phyloP scores from a whole-genome alignment of 2,113 vertebrate genomes.

The Callipepla squamata region DNA sequence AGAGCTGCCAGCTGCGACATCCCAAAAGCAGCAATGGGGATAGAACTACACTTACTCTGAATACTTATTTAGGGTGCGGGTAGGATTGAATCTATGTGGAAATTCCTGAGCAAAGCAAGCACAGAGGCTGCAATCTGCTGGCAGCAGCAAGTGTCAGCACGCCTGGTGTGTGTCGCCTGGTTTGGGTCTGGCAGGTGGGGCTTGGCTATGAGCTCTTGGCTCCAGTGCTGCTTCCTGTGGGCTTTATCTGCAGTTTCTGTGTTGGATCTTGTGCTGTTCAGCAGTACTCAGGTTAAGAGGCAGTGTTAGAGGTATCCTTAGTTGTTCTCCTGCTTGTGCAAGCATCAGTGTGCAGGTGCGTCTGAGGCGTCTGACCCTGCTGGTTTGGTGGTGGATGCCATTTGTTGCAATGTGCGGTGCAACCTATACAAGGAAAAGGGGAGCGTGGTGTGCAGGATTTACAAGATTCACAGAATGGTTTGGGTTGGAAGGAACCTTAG shows the following conservation, averaged over 20 bases:
- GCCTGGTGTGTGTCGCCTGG: not conserved
- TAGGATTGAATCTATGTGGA: not conserved
- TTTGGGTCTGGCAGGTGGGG: not conserved
- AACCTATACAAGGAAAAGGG: not conserved
- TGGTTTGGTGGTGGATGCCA: fast-evolving
- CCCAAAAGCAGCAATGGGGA: not conserved
- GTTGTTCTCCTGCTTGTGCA: not conserved
- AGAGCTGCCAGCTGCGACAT: not conserved
- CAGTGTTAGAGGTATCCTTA: not conserved
- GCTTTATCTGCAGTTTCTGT: slow-evolving; percentile 52
- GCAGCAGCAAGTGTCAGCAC: not conserved
- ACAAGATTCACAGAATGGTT: not conserved
- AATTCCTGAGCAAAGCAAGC: not conserved
- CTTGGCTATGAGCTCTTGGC: not conserved
- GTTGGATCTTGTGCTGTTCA: not conserved
- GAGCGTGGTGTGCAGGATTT: not conserved
- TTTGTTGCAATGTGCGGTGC: fast-evolving
- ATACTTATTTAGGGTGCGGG: not conserved
- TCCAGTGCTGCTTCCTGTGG: not conserved
- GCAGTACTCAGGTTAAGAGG: not conserved
- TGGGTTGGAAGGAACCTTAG: not conserved
- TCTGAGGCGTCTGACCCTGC: not conserved
- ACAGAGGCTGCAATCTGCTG: not conserved
- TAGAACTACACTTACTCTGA: not conserved
- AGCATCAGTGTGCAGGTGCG: fast-evolving